A percentile compares a stretch with the other conserved stretches of the same genome.
phyloP scores from a whole-genome alignment of 2,888 invertebrate genomes.

The Onthophagus sagittarius region DNA sequence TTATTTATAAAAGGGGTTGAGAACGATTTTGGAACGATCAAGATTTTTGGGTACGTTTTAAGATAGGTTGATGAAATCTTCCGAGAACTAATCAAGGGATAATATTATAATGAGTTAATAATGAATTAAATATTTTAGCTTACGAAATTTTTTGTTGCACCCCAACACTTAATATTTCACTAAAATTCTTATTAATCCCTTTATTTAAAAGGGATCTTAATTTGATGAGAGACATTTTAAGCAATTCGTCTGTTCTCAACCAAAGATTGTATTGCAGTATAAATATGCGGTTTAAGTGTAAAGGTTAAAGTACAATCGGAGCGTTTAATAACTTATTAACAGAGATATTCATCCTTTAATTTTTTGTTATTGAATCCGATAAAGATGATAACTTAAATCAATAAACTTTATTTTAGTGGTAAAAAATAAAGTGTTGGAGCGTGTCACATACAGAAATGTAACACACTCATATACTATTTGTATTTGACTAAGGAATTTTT shows the following conservation, averaged over 20 bases:
- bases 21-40: neutral
- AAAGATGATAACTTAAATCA: too few species aligned
- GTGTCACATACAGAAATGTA: neutral
- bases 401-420: too few species aligned
- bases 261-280: neutral
- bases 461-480: neutral
- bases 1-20: neutral
- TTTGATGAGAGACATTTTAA: constrained; percentile 1
- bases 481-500: neutral
- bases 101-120: neutral
- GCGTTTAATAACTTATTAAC: neutral
- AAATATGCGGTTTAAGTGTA: neutral
- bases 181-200: neutral
- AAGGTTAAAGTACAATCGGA: neutral
- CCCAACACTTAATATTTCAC: neutral
- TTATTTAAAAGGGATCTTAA: neutral
- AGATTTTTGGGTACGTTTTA: neutral
- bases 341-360: too few species aligned
- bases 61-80: neutral
- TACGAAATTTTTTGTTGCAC: neutral
- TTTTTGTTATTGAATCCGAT: too few species aligned
- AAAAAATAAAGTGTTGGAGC: too few species aligned
- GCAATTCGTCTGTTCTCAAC: neutral
- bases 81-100: neutral
- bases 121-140: neutral